Conservation (phyloP, 1,140 invertebrate species). For the Stegodyphus mimosarum region DNA sequence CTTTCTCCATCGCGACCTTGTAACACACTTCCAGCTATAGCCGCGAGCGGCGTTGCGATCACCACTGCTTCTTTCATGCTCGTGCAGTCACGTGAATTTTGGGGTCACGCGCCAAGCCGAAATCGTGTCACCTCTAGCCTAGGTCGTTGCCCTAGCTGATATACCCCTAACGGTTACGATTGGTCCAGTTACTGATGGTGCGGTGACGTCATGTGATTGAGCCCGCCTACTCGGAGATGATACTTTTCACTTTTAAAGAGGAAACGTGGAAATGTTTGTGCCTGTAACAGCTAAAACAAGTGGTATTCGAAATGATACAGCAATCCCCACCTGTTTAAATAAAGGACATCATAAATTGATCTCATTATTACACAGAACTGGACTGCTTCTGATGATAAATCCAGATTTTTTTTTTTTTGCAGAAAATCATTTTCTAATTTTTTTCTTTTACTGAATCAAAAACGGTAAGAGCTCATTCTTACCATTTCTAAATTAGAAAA, state of each 20-base stretch:
- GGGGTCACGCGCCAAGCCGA: slow-evolving; percentile 43
- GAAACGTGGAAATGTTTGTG: no score
- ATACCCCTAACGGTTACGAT: background rate
- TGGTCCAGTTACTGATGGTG: background rate
- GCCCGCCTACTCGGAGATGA: slow-evolving; percentile 4
- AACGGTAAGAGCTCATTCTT: no score
- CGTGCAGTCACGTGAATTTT: slow-evolving; percentile 56
- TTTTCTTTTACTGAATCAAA: no score
- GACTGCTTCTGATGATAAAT: no score
- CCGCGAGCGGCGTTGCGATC: slow-evolving; percentile 48
- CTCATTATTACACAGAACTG: no score
- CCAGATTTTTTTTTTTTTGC: no score
- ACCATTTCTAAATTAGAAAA: no score
- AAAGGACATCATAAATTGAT: no score
- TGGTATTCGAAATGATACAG: no score
- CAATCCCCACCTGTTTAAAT: no score
- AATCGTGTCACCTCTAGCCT: slow-evolving; percentile 49
- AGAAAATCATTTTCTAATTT: no score
- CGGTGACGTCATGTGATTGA: slow-evolving; percentile 7
- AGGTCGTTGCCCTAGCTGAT: slow-evolving; percentile 35
- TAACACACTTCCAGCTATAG: slow-evolving; percentile 48
- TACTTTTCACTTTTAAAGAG: background rate
- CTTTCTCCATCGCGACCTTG: slow-evolving; percentile 57
- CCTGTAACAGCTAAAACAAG: no score
- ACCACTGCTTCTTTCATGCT: slow-evolving; percentile 42